Evolutionary conservation across 2,113 vertebrate species (phyloP).

Genomic region (Tinamus guttatus): DNA sequence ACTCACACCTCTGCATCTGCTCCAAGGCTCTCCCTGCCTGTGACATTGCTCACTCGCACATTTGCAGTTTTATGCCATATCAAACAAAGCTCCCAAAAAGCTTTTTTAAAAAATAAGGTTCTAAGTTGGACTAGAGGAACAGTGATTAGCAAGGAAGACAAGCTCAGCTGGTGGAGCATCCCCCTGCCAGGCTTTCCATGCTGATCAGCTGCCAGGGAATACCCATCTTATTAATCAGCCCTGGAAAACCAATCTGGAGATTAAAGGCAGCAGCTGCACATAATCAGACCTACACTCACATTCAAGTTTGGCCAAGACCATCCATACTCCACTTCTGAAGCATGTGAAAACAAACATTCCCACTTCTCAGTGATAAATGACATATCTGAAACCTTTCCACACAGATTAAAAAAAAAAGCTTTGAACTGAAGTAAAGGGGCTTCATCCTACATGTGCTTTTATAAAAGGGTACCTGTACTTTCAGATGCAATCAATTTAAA

Average conservation of each 20-base stretch:
- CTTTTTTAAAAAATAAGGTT: not conserved
- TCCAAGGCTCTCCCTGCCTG: not conserved
- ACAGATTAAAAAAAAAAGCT: too few relatives aligned
- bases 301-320: not conserved
- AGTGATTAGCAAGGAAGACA: not conserved
- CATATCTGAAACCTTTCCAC: not conserved
- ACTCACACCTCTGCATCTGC: fast-evolving
- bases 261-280: not conserved
- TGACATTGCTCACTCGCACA: not conserved
- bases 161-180: not conserved
- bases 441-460: not conserved
- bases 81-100: not conserved
- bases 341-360: not conserved
- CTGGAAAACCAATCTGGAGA: not conserved
- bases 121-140: not conserved
- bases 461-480: not conserved
- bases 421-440: too few relatives aligned
- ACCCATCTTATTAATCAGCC: not conserved
- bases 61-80: not conserved
- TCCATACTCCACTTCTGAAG: not conserved
- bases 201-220: not conserved
- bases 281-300: not conserved
- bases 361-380: not conserved
- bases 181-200: not conserved
- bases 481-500: not conserved